These are phyloP conservation scores for Platysternon megacephalum DNA, from an alignment of 2,113 vertebrate genomes.

Conservation along the genomic window DNA sequence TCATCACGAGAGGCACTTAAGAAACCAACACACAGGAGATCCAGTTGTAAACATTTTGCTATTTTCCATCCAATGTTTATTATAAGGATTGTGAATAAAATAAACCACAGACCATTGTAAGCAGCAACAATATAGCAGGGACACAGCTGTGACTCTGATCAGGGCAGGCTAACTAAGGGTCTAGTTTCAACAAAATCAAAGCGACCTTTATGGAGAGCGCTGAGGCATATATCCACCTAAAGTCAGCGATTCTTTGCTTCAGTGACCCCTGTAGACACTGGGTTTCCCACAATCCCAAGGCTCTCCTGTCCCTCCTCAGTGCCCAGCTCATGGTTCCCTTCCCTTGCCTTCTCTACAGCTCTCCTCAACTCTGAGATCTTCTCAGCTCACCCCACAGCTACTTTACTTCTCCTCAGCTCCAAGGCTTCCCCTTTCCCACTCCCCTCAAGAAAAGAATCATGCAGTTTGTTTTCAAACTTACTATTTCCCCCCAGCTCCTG, in stretches of 20 bases:
- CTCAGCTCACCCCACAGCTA: not conserved
- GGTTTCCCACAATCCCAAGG: not conserved
- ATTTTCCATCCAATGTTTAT: not conserved
- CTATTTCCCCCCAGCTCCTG: fast-evolving
- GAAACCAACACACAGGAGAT: constrained; percentile 44
- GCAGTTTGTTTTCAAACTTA: not conserved
- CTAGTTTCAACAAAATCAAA: not conserved
- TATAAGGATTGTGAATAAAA: constrained; percentile 3
- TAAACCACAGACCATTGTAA: not conserved
- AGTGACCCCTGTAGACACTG: not conserved
- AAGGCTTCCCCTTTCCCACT: not conserved
- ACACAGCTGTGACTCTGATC: fast-evolving
- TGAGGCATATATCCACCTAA: not conserved
- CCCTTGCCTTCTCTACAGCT: not conserved
- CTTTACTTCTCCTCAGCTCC: not conserved
- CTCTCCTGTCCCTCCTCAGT: not conserved
- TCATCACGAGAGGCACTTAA: constrained; percentile 51
- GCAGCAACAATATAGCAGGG: not conserved
- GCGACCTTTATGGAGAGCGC: not conserved
- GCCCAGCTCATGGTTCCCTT: not conserved
- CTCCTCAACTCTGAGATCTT: not conserved
- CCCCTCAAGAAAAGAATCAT: not conserved
- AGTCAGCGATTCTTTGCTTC: fast-evolving
- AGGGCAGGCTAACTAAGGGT: fast-evolving
- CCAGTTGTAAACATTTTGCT: not conserved